A percentile compares a stretch with the other conserved stretches of the same genome.
Evolutionary conservation across 2,888 invertebrate species (phyloP).

Genomic region (Ptychoptera contaminata): DNA sequence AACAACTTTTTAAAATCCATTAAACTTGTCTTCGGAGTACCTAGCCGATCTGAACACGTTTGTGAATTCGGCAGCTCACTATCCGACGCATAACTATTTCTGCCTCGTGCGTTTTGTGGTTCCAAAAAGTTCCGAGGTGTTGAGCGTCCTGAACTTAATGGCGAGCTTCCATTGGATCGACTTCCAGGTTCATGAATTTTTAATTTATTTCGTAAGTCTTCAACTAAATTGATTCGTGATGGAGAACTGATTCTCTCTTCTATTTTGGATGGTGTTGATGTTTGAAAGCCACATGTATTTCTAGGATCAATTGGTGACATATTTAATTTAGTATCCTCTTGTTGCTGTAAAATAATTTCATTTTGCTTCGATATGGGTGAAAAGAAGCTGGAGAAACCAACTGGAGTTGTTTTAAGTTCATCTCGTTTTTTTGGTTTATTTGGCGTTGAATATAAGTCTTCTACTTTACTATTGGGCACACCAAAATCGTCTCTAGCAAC

Average conservation of each 20-base stretch:
- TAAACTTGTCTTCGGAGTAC: constrained; percentile 57
- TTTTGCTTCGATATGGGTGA: constrained; percentile 11
- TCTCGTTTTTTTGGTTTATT: constrained; percentile 11
- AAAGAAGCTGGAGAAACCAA: constrained; percentile 15
- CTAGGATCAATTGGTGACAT: constrained; percentile 55
- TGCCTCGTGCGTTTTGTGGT: constrained; percentile 23
- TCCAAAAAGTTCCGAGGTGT: constrained; percentile 31
- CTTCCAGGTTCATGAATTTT: constrained; percentile 16
- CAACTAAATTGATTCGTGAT: constrained; percentile 37
- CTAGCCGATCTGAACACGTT: constrained; percentile 48
- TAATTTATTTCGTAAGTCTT: constrained; percentile 38
- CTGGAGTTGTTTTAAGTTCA: constrained; percentile 12
- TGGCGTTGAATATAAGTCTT: constrained; percentile 29
- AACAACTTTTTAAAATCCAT: constrained; percentile 71
- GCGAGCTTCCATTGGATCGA: constrained; percentile 33
- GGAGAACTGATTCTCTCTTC: constrained; percentile 16
- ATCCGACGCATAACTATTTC: constrained; percentile 44
- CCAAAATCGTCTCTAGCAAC: constrained; percentile 11
- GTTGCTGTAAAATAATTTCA: constrained; percentile 3
- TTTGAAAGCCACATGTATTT: constrained; percentile 41
- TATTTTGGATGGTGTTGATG: constrained; percentile 45
- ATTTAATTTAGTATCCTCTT: constrained; percentile 33
- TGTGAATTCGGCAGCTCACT: constrained; percentile 27
- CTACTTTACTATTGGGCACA: constrained; percentile 11
- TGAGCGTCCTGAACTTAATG: constrained; percentile 35